Conservation (phyloP, 2,888 invertebrate genomes). For the Pycnomerus fuliginosus region DNA sequence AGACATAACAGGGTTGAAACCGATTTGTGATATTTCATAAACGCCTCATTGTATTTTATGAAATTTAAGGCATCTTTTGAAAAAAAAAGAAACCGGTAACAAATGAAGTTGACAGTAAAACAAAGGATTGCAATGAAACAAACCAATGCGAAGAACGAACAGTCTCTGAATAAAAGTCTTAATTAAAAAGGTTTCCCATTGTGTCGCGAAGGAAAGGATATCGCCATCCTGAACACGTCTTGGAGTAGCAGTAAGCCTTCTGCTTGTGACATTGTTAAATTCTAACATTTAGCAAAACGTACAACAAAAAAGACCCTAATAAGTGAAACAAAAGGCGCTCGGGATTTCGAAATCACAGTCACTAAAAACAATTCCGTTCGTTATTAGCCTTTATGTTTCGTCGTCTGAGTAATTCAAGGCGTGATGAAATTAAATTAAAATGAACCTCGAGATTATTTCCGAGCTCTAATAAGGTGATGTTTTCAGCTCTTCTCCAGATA, state of each 20-base stretch:
- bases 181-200: no score
- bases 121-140: no score
- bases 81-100: no score
- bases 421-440: conserved; percentile 21
- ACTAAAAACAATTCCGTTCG: conserved; percentile 14
- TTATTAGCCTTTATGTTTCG: conserved; percentile 14
- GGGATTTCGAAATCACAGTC: conserved; percentile 12
- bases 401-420: conserved; percentile 5
- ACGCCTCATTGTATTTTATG: no score
- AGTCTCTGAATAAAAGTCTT: no score
- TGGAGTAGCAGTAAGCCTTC: conserved; percentile 8
- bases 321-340: conserved; percentile 16
- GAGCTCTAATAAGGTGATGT: conserved; percentile 6
- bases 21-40: no score
- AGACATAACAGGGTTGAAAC: no score
- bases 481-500: conserved; percentile 10
- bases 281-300: conserved; percentile 13
- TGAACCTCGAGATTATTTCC: conserved; percentile 12
- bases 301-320: conserved; percentile 16
- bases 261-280: conserved; percentile 20
- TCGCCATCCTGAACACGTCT: conserved; percentile 18
- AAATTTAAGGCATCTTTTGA: no score
- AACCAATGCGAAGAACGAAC: no score
- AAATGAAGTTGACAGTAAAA: no score
- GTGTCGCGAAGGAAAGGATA: no score